Base-by-base conservation (phyloP, 23 tunicate species). In the Clavelina lepadiformis region DNA sequence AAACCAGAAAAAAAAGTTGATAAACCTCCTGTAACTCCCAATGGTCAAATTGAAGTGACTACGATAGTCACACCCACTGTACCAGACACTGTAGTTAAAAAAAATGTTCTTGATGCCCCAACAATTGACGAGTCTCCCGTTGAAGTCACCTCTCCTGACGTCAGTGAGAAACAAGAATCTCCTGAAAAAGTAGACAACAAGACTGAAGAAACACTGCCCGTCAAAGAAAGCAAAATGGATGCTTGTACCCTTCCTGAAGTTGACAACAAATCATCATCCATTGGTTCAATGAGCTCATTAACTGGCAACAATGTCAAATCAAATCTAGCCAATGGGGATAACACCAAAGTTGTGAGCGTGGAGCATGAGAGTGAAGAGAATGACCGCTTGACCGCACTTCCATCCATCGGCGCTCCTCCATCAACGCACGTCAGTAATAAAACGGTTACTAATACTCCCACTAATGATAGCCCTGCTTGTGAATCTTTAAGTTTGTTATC, bases 371-470 rank as follows among this genome's bases (percentile, higher is more conserved):
- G 49, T 22, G 80, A 74, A 74, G 68, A 74, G 32, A 37, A 31
- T 21, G 80, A 74, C 56, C 70, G 63, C 27, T 6, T 74, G 32
- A 52, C 51, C 1, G 71, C 24, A 24, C 80, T 74, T 28, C 78
- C 78, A 24, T 3, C 62, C 2, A 46, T 36, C n/a, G 4, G 57
- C 18, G 34, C 76, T 5, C 46, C 61, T 27, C 5, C 15, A 41
- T 11, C 49, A 11, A 41, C 49, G 49, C 49, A 41, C 15, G 49
- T 41, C 49, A 41, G 49, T 41, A 11, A 8, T 8, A 41, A 11
- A 41, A n/a, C n/a, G n/a, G n/a, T n/a, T n/a, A 41, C 11, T 41
- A 41, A 41, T 15, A 11, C 15, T 41, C 13, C 11, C 11, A 11
- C 49, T 15, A 41, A 41, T 41, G 15, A 15, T 41, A 8, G 13